Base-by-base conservation (phyloP, 2,888 invertebrate genomes). In the Xestia rhomboidea region DNA sequence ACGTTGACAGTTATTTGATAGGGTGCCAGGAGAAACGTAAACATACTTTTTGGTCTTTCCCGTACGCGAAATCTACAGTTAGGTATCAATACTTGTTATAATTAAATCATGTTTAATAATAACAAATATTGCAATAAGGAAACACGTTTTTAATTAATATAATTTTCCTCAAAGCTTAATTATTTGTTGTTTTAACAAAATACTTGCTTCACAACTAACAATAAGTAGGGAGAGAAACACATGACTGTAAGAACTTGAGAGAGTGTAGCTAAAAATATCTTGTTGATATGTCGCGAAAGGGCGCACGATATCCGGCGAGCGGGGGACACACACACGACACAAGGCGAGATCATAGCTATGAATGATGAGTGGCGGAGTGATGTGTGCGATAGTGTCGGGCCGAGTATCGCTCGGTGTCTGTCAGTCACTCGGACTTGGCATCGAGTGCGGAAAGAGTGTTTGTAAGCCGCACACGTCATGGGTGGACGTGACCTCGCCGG, bases 401-500 rank as follows among this genome's bases (percentile, higher is more conserved):
- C 67, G 63, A 77, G 82, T 83, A 76, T 83, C 81, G 77, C 46
- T 67, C 73, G 69, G 64, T 82, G 81, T 85, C 81, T 80, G 86
- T 86, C 87, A 80, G 85, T 84, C 81, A 87, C 80, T 83, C 80
- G 82, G 84, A 87, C 86, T 87, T 88, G 88, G 88, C 87, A 87
- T 84, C 83, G 81, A 81, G 84, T 89, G 90, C 90, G 91, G 91
- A 90, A 90, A 91, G 92, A 84, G 88, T 91, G 91, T 92, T 92
- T 88, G 91, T 91, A 91, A 91, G 89, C 91, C 81, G 89, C 90
- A 91, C 93, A 93, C 95, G 94, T 94, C 95, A 95, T 92, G 86
- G 91, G 86, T 95, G 96, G 94, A 96, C 95, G 95, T 96, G 96
- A 96, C 96, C 96, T 95, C 96, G 93, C 82, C 93, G 94, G 96